Base-by-base conservation (phyloP, 2,888 invertebrate genomes). In the Drosophila suboccidentalis region DNA sequence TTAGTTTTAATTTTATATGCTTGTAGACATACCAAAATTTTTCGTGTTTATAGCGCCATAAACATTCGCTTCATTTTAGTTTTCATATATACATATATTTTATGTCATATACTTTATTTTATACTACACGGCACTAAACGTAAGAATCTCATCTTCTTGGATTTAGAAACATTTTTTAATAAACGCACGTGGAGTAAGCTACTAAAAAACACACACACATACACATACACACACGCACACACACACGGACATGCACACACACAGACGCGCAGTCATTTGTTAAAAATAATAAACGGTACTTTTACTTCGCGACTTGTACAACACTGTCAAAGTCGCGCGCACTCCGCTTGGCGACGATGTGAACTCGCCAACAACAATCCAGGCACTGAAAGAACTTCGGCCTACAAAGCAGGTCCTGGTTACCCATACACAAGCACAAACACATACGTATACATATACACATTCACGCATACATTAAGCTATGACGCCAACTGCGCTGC, bases 281-380 rank as follows among this genome's bases (percentile, higher is more conserved):
- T 74, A 54, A 78, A 65, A 69, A 44, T 64, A 71, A 58, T 26
- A 64, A 78, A 83, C 74, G 66, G 44, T 74, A 63, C 26, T 41
- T 77, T 62, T 38, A 62, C 13, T 67, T 54, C 67, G 53, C 73
- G 54, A 68, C 66, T 71, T 64, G 58, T 72, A 66, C 71, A 63
- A 63, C 63, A 71, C 58, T 68, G 58, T 46, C 32, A 41, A 55
- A 62, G 39, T 36, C 15, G 66, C 74, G 73, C 74, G 54, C 71
- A 71, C 73, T 70, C 64, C 79, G 80, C 72, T 66, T 46, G 67
- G 64, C 78, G 80, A 79, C 86, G 80, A 68, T 76, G 78, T 90
- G 78, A 84, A 89, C 92, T 86, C 83, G 87, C 84, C 91, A 91
- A 91, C 91, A 91, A 90, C 91, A 87, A 92, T 92, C 92, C 92